phyloP scores from a whole-genome alignment of 2,113 vertebrate genomes.

The Uria lomvia region DNA sequence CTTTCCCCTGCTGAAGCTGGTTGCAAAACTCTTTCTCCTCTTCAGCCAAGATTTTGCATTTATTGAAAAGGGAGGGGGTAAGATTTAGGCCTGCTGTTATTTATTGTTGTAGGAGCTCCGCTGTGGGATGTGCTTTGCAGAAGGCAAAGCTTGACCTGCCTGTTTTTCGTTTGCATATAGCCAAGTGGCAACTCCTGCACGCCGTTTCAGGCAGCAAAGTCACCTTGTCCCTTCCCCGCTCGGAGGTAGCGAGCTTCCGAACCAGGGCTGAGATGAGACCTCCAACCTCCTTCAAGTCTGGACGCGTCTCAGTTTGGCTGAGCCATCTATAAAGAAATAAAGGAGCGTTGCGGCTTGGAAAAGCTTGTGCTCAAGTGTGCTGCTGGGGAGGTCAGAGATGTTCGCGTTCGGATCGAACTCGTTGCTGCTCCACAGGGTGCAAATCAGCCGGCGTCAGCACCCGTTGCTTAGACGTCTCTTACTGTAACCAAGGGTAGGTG shows the following conservation, averaged over 20 bases:
- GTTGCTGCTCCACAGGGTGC: not conserved
- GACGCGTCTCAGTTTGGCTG: not conserved
- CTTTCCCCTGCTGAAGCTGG: not conserved
- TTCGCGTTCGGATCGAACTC: fast-evolving
- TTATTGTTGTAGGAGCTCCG: not conserved
- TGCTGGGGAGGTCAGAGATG: not conserved
- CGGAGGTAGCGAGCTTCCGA: not conserved
- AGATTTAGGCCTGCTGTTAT: not conserved
- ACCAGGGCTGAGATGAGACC: not conserved
- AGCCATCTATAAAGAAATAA: not conserved
- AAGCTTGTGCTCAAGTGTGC: not conserved
- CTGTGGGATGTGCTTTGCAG: not conserved
- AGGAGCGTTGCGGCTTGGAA: not conserved
- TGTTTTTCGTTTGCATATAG: not conserved
- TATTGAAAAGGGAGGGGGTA: not conserved
- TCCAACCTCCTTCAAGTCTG: not conserved
- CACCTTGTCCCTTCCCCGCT: not conserved
- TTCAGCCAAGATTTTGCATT: not conserved
- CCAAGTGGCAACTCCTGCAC: not conserved
- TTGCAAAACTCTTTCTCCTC: not conserved
- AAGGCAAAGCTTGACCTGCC: not conserved
- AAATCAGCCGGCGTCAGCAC: not conserved
- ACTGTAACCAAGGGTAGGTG: not conserved
- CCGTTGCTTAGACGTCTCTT: fast-evolving
- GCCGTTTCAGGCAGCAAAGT: not conserved